Conservation (phyloP, 2,888 invertebrate genomes). For the Apocheima hispidaria region DNA sequence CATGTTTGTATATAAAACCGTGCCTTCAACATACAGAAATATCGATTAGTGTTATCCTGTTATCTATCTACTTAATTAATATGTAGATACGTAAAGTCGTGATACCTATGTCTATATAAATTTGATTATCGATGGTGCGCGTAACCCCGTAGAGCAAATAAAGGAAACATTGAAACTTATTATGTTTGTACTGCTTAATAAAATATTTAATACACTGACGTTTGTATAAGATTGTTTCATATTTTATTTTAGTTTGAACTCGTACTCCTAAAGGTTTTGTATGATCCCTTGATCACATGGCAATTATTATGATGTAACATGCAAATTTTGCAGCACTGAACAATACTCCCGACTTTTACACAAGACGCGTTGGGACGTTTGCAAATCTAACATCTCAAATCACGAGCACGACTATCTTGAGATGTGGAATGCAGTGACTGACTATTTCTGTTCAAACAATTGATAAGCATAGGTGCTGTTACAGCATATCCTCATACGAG, state of each 20-base stretch:
- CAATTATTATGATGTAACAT: neutral
- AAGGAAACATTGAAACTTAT: neutral
- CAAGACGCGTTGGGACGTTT: neutral
- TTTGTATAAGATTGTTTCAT: neutral
- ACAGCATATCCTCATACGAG: neutral
- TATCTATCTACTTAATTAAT: neutral
- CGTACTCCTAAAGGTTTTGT: neutral
- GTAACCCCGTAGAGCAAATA: neutral
- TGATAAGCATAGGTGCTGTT: slow-evolving; percentile 6
- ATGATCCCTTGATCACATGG: neutral
- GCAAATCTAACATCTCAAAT: neutral
- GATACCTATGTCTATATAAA: neutral
- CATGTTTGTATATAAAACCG: neutral
- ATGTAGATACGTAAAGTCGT: neutral
- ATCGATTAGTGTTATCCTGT: slow-evolving; percentile 23
- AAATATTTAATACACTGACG: no score
- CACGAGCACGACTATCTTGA: slow-evolving; percentile 6
- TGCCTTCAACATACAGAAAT: slow-evolving; percentile 1
- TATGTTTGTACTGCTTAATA: no score
- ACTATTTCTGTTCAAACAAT: slow-evolving; percentile 12
- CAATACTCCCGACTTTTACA: neutral
- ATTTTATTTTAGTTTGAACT: neutral
- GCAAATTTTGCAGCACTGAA: neutral
- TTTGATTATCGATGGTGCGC: neutral
- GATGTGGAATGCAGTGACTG: slow-evolving; percentile 3